A percentile compares a stretch with the other conserved stretches of the same genome.
Conservation (phyloP, 2,888 invertebrate genomes). For the Sphecodes monilicornis region DNA sequence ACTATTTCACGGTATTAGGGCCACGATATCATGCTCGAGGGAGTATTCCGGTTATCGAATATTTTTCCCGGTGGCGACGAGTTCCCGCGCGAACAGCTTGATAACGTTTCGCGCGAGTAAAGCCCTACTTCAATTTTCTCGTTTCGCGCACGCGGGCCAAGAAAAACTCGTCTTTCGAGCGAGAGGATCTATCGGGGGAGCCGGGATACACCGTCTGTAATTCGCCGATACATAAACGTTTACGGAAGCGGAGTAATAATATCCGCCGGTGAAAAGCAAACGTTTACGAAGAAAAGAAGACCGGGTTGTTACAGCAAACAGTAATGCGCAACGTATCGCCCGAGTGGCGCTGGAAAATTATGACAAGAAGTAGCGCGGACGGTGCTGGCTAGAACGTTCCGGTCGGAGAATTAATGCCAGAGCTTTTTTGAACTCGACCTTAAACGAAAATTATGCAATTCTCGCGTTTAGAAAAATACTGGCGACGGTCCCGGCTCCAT, state of each 20-base stretch:
- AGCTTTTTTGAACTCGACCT: background rate
- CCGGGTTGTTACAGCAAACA: constrained; percentile 64
- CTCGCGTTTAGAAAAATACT: background rate
- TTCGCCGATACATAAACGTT: constrained; percentile 68
- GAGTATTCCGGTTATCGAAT: background rate
- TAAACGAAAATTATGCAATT: constrained; percentile 2
- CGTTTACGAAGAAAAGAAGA: constrained; percentile 65
- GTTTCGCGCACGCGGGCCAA: background rate
- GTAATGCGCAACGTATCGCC: constrained; percentile 42
- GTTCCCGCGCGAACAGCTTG: background rate
- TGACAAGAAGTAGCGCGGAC: constrained; percentile 16
- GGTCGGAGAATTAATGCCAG: background rate
- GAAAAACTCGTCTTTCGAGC: background rate
- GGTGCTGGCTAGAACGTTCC: background rate
- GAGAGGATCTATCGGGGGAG: constrained; percentile 32
- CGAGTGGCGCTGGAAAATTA: constrained; percentile 19
- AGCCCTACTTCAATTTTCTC: background rate
- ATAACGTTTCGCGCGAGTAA: background rate
- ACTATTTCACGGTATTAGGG: background rate
- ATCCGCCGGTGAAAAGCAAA: constrained; percentile 66
- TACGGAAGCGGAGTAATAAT: constrained; percentile 68
- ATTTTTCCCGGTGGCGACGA: background rate
- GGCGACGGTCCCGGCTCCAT: background rate
- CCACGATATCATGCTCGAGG: background rate
- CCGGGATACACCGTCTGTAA: constrained; percentile 47